Base-by-base conservation (phyloP, 2,797 vertebrate genomes). In the Australoheros facetus region DNA sequence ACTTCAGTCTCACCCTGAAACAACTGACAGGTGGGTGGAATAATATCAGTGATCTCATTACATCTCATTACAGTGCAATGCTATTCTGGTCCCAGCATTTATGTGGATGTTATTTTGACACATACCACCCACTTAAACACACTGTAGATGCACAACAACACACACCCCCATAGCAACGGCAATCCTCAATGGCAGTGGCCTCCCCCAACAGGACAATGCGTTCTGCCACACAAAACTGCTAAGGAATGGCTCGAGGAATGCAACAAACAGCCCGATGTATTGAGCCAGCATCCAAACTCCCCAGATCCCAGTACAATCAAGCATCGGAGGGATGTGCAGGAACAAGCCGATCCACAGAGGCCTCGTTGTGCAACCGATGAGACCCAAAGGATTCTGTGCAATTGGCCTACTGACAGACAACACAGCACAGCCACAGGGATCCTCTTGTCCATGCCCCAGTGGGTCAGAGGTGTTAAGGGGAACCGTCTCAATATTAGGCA, bases 301-400 rank as follows among this genome's bases (percentile, higher is more conserved):
- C 70, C 51, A 55, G 70, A 71, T 71, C 70, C 53, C 70, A 56
- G 51, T 37, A 56, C 53, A 56, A 71, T 56, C 51, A 56, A 71
- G 30, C 51, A 56, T 55, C n/a, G 3, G 30, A 16, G 51, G 70
- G 51, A 71, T 71, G 51, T 71, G 70, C 51, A 16, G 51, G 70
- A 56, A 71, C 28, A 56, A 56, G 48, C 28, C 4, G 3, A 37
- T 71, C 70, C 70, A 71, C 19, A 56, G 70, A 71, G 70, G 51
- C 51, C 51, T 56, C 3, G 6, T 39, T 28, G 19, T 56, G 45
- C 51, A 56, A 71, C 70, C 21, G 19, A 71, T 56, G 53, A 56
- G 30, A 55, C 42, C 45, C 30, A 54, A 66, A 64, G 70, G 70
- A 71, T 56, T n/a, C 45, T 51, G 45, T 51, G 64, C 45, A 30